A percentile compares a stretch with the other conserved stretches of the same genome.
phyloP scores from a whole-genome alignment of 2,113 vertebrate species.

The Tachuris rubrigastra region DNA sequence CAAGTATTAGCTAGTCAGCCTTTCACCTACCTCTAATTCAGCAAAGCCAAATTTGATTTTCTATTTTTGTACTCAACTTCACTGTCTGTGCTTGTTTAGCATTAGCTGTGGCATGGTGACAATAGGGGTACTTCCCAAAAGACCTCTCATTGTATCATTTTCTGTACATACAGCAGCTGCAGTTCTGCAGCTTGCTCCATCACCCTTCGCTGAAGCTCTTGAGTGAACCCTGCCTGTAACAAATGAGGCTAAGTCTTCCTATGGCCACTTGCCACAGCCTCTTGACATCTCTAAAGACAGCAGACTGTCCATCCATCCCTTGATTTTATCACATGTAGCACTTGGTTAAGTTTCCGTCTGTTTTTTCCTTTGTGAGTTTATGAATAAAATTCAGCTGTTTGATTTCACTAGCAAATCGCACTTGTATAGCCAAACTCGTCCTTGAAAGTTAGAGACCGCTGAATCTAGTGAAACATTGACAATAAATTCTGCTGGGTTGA shows the following conservation, averaged over 20 bases:
- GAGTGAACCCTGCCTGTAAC: background rate
- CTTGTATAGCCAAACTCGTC: background rate
- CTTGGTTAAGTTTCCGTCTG: background rate
- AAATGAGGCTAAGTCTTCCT: background rate
- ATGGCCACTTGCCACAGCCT: background rate
- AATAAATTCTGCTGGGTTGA: background rate
- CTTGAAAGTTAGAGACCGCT: conserved; percentile 11
- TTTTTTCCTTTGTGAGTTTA: background rate
- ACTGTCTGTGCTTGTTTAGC: background rate
- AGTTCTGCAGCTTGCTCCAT: background rate
- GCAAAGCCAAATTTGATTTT: background rate
- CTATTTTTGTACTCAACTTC: background rate
- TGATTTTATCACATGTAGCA: background rate
- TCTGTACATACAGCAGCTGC: background rate
- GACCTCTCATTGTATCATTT: background rate
- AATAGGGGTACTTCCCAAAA: background rate
- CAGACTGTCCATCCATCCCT: background rate
- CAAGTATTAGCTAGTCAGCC: background rate
- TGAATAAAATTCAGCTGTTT: background rate
- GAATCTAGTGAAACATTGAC: conserved; percentile 21
- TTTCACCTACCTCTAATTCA: background rate
- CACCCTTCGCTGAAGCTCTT: background rate
- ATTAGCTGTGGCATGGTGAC: background rate
- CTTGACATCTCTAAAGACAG: background rate
- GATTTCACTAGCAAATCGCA: background rate